Percentiles rank a stretch among this genome's conserved stretches.
Evolutionary conservation across 2,888 invertebrate genomes (phyloP).

Genomic region (Ochropleura leucogaster): DNA sequence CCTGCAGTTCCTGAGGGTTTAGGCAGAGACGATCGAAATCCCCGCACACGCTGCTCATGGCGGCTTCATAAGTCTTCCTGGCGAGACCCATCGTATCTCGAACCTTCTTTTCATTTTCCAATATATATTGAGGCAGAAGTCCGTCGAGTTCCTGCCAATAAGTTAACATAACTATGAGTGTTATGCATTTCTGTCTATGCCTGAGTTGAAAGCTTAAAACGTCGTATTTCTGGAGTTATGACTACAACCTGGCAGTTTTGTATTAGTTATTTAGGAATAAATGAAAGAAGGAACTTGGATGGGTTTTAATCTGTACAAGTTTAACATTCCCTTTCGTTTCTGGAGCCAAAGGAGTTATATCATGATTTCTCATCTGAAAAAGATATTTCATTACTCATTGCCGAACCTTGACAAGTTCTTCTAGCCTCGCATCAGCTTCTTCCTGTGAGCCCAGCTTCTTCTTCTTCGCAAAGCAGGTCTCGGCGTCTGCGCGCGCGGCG

Average conservation of each 20-base stretch:
- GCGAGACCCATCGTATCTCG: conserved; percentile 53
- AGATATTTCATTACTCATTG: not conserved
- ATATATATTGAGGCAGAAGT: conserved; percentile 55
- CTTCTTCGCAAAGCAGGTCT: conserved; percentile 60
- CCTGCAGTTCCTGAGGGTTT: conserved; percentile 42
- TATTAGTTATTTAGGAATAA: too few species aligned
- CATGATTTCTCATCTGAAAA: too few species aligned
- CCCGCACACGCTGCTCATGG: conserved; percentile 43
- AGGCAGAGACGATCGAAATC: conserved; percentile 58
- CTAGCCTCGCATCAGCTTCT: conserved; percentile 34
- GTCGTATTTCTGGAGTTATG: not conserved
- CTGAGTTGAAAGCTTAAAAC: not conserved
- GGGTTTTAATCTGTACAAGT: too few species aligned
- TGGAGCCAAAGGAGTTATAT: too few species aligned
- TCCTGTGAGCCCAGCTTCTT: conserved; percentile 54
- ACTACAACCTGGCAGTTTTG: too few species aligned
- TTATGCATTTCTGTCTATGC: not conserved
- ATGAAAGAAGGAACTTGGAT: too few species aligned
- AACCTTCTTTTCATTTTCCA: conserved; percentile 68
- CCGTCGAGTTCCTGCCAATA: conserved; percentile 67
- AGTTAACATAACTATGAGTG: not conserved
- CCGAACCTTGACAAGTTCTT: conserved; percentile 37
- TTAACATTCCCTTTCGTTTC: too few species aligned
- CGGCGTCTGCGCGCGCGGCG: conserved; percentile 32
- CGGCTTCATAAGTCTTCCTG: conserved; percentile 62